phyloP scores from a whole-genome alignment of 1,140 invertebrate genomes.

The Cryptotermes secundus region DNA sequence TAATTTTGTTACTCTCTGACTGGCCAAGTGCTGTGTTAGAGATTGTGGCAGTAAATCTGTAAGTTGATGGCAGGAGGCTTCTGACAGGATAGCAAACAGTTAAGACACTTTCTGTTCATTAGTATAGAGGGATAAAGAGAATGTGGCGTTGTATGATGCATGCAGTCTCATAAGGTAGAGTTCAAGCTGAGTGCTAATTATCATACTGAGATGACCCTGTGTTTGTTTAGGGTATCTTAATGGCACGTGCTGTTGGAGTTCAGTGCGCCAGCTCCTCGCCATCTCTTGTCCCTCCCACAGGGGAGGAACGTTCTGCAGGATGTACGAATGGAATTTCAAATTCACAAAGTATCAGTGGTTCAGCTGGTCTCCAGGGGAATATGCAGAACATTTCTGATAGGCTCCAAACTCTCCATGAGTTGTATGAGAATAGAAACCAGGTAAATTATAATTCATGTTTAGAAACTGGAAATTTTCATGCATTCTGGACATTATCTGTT shows the following conservation, averaged over 20 bases:
- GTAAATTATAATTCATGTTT: neutral
- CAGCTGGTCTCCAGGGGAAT: neutral
- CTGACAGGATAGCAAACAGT: no score
- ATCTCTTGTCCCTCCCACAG: neutral
- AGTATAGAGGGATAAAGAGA: no score
- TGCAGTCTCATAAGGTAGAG: no score
- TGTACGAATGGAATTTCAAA: constrained; percentile 8
- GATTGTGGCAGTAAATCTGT: no score
- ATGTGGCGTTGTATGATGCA: no score
- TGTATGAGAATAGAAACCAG: constrained; percentile 24
- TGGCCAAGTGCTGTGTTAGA: no score
- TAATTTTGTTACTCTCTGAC: no score
- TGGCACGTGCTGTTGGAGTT: neutral
- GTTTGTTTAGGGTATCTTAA: neutral
- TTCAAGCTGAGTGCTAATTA: no score
- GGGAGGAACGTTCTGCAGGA: neutral
- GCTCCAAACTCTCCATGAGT: neutral
- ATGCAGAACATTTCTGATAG: neutral
- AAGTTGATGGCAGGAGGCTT: no score
- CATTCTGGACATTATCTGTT: no score
- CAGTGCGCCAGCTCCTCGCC: neutral
- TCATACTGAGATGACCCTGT: no score
- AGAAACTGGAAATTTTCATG: neutral
- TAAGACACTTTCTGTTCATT: no score
- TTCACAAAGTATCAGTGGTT: neutral